Evolutionary conservation across 2,888 invertebrate genomes (phyloP).

Genomic region (Taphrorychus bicolor): DNA sequence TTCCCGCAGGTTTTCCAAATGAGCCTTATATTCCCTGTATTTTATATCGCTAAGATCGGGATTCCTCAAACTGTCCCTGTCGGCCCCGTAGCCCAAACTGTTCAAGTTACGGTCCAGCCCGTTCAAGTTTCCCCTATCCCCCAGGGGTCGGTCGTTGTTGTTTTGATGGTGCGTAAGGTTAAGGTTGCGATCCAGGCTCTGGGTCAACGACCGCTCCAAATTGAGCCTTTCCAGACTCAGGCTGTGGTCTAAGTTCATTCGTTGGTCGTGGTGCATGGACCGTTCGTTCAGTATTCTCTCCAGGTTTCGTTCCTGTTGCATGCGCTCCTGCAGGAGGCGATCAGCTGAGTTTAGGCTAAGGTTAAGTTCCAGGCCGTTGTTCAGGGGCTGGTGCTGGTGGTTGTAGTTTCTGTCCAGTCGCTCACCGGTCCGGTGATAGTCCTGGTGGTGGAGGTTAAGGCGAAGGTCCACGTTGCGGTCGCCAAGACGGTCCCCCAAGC

Average conservation of each 20-base stretch:
- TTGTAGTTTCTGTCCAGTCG: slow-evolving; percentile 45
- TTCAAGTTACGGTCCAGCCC: slow-evolving; percentile 47
- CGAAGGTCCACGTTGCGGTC: slow-evolving; percentile 58
- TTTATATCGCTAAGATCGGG: slow-evolving; percentile 48
- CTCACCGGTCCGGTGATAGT: slow-evolving; percentile 47
- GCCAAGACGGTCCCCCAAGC: slow-evolving; percentile 58
- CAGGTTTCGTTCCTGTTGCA: slow-evolving; percentile 54
- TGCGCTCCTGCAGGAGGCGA: slow-evolving; percentile 51
- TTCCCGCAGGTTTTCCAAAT: slow-evolving; percentile 57
- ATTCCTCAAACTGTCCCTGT: slow-evolving; percentile 31
- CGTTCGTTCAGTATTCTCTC: slow-evolving; percentile 56
- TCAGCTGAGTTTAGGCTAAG: slow-evolving; percentile 53
- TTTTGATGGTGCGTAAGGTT: slow-evolving; percentile 45
- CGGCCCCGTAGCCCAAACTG: slow-evolving; percentile 40
- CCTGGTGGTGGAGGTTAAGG: slow-evolving; percentile 55
- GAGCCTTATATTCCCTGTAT: slow-evolving; percentile 59
- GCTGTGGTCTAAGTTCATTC: slow-evolving; percentile 52
- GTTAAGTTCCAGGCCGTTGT: slow-evolving; percentile 55
- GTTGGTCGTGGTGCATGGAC: slow-evolving; percentile 48
- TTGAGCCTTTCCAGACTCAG: slow-evolving; percentile 54
- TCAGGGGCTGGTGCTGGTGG: slow-evolving; percentile 42
- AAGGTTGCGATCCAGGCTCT: slow-evolving; percentile 49
- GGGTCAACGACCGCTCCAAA: slow-evolving; percentile 53
- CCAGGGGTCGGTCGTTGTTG: slow-evolving; percentile 48
- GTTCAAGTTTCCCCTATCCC: slow-evolving; percentile 52